These are phyloP conservation scores for Crotophaga sulcirostris DNA, from an alignment of 2,113 vertebrate genomes.

Conservation along the genomic window DNA sequence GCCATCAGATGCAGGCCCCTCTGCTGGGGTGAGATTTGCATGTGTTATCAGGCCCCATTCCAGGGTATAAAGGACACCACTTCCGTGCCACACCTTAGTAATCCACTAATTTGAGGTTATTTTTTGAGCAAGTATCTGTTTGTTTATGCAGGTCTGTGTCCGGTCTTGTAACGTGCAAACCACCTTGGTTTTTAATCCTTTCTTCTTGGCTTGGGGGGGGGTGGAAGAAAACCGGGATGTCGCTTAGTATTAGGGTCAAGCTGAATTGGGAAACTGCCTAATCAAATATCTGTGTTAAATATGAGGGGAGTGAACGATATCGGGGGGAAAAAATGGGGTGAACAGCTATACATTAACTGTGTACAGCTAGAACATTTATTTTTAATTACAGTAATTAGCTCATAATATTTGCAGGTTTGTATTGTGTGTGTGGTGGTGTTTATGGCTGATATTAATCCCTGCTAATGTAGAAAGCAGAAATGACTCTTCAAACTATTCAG, in stretches of 20 bases:
- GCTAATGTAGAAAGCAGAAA: neutral
- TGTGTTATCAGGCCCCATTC: neutral
- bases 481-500: neutral
- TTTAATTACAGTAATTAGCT: neutral
- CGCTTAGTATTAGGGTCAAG: neutral
- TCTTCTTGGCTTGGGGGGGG: neutral
- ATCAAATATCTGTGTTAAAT: neutral
- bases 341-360: neutral
- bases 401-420: neutral
- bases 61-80: neutral
- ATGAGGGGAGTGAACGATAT: neutral
- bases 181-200: neutral
- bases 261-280: neutral
- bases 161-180: neutral
- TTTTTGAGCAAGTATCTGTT: neutral
- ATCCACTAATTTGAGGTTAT: neutral
- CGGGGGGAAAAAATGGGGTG: neutral
- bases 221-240: accelerated
- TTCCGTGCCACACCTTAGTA: constrained; percentile 42
- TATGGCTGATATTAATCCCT: neutral
- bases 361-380: neutral
- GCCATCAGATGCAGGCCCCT: neutral
- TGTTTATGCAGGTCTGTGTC: neutral
- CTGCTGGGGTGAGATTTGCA: neutral
- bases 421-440: neutral